Conservation (phyloP, 64 coral and sea anemone genomes). For the Dendrophyllia cribrosa region DNA sequence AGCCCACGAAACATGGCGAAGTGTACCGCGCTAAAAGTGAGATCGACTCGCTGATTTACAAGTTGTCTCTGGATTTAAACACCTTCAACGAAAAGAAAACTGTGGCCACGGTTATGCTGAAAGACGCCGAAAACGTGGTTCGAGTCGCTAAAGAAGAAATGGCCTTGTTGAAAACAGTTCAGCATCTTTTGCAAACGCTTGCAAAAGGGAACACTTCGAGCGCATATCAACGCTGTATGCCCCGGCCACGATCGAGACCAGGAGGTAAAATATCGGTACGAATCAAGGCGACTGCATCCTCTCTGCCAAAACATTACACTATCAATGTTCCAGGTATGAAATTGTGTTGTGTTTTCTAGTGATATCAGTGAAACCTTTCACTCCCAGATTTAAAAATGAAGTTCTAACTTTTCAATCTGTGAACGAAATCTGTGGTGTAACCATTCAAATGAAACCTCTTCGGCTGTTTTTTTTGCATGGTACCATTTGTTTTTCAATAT, state of each 20-base stretch:
- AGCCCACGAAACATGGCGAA: neutral
- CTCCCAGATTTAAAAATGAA: too few species aligned
- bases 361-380: too few species aligned
- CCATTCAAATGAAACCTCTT: too few species aligned
- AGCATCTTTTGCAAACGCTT: neutral
- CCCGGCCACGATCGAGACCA: neutral
- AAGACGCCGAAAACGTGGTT: neutral
- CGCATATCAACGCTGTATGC: neutral
- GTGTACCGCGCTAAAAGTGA: conserved; percentile 16
- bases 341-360: neutral
- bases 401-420: too few species aligned
- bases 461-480: too few species aligned
- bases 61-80: conserved; percentile 19
- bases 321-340: neutral
- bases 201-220: neutral
- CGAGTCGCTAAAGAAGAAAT: conserved; percentile 5
- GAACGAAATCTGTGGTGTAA: too few species aligned
- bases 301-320: neutral
- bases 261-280: neutral
- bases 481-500: too few species aligned
- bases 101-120: neutral
- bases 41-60: conserved; percentile 33
- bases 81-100: neutral
- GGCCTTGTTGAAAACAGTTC: neutral
- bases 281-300: neutral